These are phyloP conservation scores for Odontothrips loti DNA, from an alignment of 2,888 invertebrate species.

Conservation along the genomic window DNA sequence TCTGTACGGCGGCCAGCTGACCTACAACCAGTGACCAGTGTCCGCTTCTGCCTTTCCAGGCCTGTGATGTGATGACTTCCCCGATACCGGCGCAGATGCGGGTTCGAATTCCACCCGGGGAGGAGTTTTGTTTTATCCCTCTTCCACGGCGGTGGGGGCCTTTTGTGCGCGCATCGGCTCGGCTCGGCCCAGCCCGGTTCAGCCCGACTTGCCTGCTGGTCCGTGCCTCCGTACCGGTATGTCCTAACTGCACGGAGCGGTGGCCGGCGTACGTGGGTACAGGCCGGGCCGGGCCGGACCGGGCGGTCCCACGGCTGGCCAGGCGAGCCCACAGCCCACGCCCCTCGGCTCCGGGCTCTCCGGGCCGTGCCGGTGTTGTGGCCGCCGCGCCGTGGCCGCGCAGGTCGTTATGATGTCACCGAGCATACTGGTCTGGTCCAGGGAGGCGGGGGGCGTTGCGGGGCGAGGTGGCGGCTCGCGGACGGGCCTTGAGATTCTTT, in stretches of 20 bases:
- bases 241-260: too few species aligned
- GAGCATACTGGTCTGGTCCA: neutral
- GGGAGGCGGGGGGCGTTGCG: neutral
- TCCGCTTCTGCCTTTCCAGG: neutral
- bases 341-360: too few species aligned
- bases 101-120: neutral
- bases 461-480: neutral
- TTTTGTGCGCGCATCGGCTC: neutral
- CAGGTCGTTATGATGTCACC: slow-evolving; percentile 17
- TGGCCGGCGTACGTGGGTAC: too few species aligned
- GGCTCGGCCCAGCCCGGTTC: slow-evolving; percentile 10
- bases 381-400: neutral
- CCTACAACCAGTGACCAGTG: neutral
- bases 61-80: neutral
- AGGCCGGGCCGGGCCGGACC: too few species aligned
- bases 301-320: neutral
- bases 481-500: slow-evolving; percentile 14
- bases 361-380: too few species aligned
- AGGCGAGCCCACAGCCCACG: too few species aligned
- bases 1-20: neutral
- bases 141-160: too few species aligned
- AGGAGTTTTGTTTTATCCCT: neutral
- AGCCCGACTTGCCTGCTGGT: neutral
- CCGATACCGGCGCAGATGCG: neutral
- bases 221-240: too few species aligned